Base-by-base conservation (phyloP, 2,888 invertebrate species). In the Stenchaetothrips biformis region DNA sequence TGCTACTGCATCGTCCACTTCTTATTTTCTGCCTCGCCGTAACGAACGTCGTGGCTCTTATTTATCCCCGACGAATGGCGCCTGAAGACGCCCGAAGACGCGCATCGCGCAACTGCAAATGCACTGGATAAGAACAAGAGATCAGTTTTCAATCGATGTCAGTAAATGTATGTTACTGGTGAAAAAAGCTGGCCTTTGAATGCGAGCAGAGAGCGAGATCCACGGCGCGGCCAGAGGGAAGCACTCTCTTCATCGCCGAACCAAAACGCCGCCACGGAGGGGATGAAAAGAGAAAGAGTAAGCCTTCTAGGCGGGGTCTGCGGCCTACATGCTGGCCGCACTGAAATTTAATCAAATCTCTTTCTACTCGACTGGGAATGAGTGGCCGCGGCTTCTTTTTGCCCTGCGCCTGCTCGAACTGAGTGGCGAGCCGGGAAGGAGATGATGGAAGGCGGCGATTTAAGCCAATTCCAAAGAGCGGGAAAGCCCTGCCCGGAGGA, bases 41-140 rank as follows among this genome's bases (percentile, higher is more conserved):
- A 74, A 74, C 67, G 67, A 74, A 74, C 67, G 21, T n/a, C 67
- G 9, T n/a, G 67, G 67, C n/a, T 25, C 25, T 74, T 25, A 25
- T 74, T 74, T 74, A 74, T 74, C 67, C 67, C 67, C 67, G n/a
- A 25, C 67, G 67, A 74, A 25, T 18, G 53, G 53, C 53, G 13
- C 53, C 37, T 4, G 37, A 4, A 37, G 37, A 2, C 37, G 4
- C 37, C 37, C 37, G 37, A 37, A 37, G 37, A 37, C 37, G 37
- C n/a, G n/a, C n/a, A n/a, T n/a, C n/a, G n/a, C n/a, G n/a, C n/a
- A n/a, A n/a, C n/a, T n/a, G n/a, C n/a, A n/a, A n/a, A n/a, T n/a
- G n/a, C n/a, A n/a, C n/a, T n/a, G n/a, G n/a, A n/a, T n/a, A n/a
- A n/a, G n/a, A n/a, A n/a, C n/a, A n/a, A n/a, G n/a, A n/a, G n/a